Evolutionary conservation across 1,140 invertebrate genomes (phyloP), one percentile per base, ranked within the genome.

Genomic region (Maconellicoccus hirsutus): DNA sequence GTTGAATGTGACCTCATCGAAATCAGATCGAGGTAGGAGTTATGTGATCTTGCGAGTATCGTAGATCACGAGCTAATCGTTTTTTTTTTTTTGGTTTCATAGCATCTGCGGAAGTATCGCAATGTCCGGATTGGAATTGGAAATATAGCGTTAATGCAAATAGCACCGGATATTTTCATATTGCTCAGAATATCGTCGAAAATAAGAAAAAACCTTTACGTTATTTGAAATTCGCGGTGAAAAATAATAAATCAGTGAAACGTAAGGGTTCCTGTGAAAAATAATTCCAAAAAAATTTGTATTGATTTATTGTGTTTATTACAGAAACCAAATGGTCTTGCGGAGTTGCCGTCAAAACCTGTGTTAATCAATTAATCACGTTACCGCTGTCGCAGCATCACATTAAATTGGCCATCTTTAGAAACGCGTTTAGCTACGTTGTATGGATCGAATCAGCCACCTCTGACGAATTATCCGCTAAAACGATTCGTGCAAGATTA

Each of bases 401-500:
- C 59, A 59, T 77, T 39, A 75, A 73, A 70, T 70, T 75, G 22
- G 70, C 73, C 10, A 73, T 77, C 22, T 71, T 22, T 42, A 74
- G 74, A 59, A 72, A 71, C 26, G 75, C 72, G 16, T 76, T 74
- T 52, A 75, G 75, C n/a, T 74, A 73, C n/a, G 71, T 75, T 70
- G 38, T 77, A 1, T 71, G 71, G 10, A 69, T 77, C 3, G 71
- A 73, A 33, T 74, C 75, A 27, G 75, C 75, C n/a, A 74, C 74
- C 33, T 74, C 75, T 7, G 74, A 71, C n/a, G 73, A 77, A 69
- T 73, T 77, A 29, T 74, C 76, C 27, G 75, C 74, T 21, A 70
- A 73, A 66, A 73, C 76, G 61, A 74, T 77, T 23, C 25, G 77
- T 1, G 59, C 71, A 10, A 72, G 76, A 69, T 29, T 72, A 39